These are phyloP conservation scores for Coreius guichenoti DNA, from an alignment of 2,797 vertebrate genomes.

Conservation along the genomic window DNA sequence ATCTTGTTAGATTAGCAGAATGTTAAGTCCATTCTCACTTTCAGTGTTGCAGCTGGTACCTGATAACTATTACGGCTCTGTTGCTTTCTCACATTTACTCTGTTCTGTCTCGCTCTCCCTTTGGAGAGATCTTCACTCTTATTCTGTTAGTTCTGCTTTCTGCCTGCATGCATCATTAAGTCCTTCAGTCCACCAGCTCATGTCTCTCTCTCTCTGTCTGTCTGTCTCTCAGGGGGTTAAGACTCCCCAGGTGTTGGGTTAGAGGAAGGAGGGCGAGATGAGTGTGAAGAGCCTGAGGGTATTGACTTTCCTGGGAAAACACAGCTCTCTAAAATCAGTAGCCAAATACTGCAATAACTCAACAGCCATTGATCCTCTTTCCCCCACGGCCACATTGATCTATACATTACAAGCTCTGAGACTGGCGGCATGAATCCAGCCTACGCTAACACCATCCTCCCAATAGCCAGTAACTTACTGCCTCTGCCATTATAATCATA, in stretches of 20 bases:
- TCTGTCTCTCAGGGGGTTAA: constrained; percentile 51
- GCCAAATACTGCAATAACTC: constrained; percentile 78
- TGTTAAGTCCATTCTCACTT: constrained; percentile 44
- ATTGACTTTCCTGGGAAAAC: constrained; percentile 84
- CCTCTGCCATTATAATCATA: constrained; percentile 32
- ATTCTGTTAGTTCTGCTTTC: constrained; percentile 50
- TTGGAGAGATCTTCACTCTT: constrained; percentile 41
- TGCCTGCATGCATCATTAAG: constrained; percentile 37
- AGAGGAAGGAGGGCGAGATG: constrained; percentile 67
- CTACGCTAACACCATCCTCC: constrained; percentile 50
- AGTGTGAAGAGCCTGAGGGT: constrained; percentile 77
- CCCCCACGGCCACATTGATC: constrained; percentile 69
- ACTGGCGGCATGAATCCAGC: constrained; percentile 62
- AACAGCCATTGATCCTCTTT: constrained; percentile 72
- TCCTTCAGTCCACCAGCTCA: constrained; percentile 19
- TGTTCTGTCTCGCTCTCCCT: constrained; percentile 4
- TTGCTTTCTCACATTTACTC: constrained; percentile 39
- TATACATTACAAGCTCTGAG: constrained; percentile 69
- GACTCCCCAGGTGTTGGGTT: constrained; percentile 68
- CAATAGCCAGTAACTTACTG: constrained; percentile 51
- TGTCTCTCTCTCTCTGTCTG: not conserved
- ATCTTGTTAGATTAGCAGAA: constrained; percentile 48
- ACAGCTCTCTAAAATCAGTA: constrained; percentile 79
- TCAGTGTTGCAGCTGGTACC: constrained; percentile 33
- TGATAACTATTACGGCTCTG: constrained; percentile 43